Conservation (phyloP, 2,888 invertebrate genomes). For the Balanococcus diminutus region DNA sequence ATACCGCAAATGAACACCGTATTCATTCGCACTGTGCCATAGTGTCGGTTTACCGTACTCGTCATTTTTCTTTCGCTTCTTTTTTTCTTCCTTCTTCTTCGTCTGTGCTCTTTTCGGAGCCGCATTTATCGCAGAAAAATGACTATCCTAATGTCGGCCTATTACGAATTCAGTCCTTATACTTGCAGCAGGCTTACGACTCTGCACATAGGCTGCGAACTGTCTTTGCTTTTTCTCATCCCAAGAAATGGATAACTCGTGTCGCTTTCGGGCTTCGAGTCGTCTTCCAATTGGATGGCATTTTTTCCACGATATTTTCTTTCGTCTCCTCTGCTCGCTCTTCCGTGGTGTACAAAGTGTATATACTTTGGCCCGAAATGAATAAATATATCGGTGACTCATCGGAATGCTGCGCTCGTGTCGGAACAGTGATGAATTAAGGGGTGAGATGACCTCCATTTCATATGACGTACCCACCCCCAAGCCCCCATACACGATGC, state of each 20-base stretch:
- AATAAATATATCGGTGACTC: neutral
- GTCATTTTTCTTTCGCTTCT: neutral
- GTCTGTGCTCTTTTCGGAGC: neutral
- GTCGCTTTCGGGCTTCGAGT: neutral
- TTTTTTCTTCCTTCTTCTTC: neutral
- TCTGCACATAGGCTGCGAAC: neutral
- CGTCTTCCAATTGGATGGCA: neutral
- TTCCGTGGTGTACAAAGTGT: neutral
- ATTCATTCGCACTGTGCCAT: neutral
- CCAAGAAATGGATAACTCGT: neutral
- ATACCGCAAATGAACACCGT: neutral
- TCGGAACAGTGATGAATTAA: neutral
- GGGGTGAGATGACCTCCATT: neutral
- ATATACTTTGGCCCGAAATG: too few relatives aligned
- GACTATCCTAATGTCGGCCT: slow-evolving; percentile 13
- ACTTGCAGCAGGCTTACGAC: neutral
- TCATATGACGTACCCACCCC: neutral
- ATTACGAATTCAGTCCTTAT: slow-evolving; percentile 28
- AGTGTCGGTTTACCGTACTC: neutral
- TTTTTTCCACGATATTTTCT: neutral
- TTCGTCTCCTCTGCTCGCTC: neutral
- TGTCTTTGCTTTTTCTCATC: neutral
- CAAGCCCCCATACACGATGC: neutral
- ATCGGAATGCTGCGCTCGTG: neutral
- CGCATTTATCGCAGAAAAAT: slow-evolving; percentile 16